Conservation (phyloP, 2,888 invertebrate genomes). For the Drosophila paramelanica region DNA sequence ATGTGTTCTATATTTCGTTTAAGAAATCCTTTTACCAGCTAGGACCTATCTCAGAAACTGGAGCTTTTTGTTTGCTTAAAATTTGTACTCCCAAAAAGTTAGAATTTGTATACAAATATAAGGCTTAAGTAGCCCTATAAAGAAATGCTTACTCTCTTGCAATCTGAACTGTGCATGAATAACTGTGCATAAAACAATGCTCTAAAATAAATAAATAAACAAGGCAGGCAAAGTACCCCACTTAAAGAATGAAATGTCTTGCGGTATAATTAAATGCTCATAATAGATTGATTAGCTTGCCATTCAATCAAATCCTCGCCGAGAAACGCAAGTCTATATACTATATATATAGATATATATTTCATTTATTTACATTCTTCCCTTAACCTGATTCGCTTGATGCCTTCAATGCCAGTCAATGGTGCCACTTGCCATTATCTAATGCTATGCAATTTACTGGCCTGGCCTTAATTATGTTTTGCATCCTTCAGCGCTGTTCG, state of each 20-base stretch:
- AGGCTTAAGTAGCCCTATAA: no score
- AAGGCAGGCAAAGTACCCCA: no score
- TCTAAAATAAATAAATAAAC: no score
- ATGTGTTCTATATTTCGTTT: no score
- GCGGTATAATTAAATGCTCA: not conserved
- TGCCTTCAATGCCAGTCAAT: not conserved
- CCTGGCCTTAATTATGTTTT: conserved; percentile 71
- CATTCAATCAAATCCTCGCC: not conserved
- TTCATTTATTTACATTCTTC: conserved; percentile 2
- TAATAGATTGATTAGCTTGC: not conserved
- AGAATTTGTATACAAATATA: no score
- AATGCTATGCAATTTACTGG: conserved; percentile 42
- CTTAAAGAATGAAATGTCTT: not conserved
- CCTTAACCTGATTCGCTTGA: conserved; percentile 13
- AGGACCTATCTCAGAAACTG: no score
- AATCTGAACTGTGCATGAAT: no score
- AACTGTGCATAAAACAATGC: no score
- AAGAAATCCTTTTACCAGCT: no score
- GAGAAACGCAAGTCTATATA: not conserved
- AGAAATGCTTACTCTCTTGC: no score
- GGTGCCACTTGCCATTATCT: conserved; percentile 39
- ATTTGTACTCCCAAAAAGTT: no score
- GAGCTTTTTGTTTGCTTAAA: no score
- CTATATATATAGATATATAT: not conserved
- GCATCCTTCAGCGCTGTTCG: conserved; percentile 68